A percentile compares a stretch with the other conserved stretches of the same genome.
These are phyloP conservation scores for Tringa solitaria DNA, from an alignment of 2,113 vertebrate species.

Conservation along the genomic window DNA sequence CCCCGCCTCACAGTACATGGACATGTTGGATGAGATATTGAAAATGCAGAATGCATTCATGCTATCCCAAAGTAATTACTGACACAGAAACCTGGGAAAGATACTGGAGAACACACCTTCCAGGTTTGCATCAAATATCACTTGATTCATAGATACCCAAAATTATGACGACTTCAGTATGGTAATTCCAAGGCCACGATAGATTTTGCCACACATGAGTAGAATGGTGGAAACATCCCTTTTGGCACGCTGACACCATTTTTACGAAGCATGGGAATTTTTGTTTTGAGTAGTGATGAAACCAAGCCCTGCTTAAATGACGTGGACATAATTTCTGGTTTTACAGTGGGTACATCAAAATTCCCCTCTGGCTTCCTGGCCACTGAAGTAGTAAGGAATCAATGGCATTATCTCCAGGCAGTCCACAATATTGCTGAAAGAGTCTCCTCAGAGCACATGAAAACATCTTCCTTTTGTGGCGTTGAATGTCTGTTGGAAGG, in stretches of 20 bases:
- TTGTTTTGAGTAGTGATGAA: neutral
- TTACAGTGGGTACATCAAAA: neutral
- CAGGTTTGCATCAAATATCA: neutral
- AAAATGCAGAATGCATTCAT: neutral
- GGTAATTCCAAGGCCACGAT: neutral
- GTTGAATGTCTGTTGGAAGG: neutral
- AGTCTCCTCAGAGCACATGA: neutral
- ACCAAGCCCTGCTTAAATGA: neutral
- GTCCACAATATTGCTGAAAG: neutral
- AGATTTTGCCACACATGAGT: fast-evolving
- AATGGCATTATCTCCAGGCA: neutral
- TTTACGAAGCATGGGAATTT: neutral
- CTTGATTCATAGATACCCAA: neutral
- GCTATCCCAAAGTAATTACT: neutral
- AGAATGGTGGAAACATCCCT: neutral
- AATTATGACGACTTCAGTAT: neutral
- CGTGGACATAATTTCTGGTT: neutral
- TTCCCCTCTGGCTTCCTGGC: neutral
- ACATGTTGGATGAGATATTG: neutral
- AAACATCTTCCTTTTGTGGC: neutral
- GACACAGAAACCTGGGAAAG: neutral
- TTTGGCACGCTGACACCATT: neutral
- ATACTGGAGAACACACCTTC: neutral
- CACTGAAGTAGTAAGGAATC: neutral
- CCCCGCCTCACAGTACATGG: neutral